Percentiles rank a stretch among this genome's conserved stretches.
Conservation (phyloP, 2,113 vertebrate species). For the Channa maculata region DNA sequence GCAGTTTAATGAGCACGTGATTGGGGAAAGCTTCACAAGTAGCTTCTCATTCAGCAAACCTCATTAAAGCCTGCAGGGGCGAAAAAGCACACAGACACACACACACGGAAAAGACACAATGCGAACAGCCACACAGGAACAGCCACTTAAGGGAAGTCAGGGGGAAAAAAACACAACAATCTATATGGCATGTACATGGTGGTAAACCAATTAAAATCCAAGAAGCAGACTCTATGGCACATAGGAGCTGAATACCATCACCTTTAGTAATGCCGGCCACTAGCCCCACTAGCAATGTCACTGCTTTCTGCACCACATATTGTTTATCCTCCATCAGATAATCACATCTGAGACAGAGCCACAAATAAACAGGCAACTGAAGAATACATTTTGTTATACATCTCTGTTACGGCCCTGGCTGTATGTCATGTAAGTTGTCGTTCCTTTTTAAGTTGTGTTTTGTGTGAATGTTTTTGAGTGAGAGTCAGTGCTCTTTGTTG, state of each 20-base stretch:
- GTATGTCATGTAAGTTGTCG: too few relatives aligned
- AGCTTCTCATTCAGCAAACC: slow-evolving; percentile 65
- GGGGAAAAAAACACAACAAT: slow-evolving; percentile 58
- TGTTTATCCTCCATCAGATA: slow-evolving; percentile 48
- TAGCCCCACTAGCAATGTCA: slow-evolving; percentile 46
- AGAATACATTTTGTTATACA: background rate
- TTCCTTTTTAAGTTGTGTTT: too few relatives aligned
- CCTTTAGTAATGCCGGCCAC: slow-evolving; percentile 63
- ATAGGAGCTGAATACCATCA: slow-evolving; percentile 43
- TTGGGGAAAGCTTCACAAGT: slow-evolving; percentile 23
- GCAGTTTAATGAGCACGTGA: slow-evolving; percentile 66
- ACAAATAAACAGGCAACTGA: slow-evolving; percentile 45
- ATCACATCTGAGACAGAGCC: slow-evolving; percentile 28
- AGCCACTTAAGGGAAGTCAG: slow-evolving; percentile 56
- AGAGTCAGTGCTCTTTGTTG: too few relatives aligned
- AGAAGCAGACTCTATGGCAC: slow-evolving; percentile 61
- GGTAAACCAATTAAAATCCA: slow-evolving; percentile 77
- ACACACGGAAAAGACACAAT: background rate
- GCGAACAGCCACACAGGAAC: slow-evolving; percentile 21
- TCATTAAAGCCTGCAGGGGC: slow-evolving; percentile 57
- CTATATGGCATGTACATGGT: slow-evolving; percentile 56
- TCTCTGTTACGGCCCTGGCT: too few relatives aligned
- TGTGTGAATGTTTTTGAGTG: too few relatives aligned
- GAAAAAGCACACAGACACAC: slow-evolving; percentile 5
- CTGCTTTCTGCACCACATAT: slow-evolving; percentile 38